Base-by-base conservation (phyloP, 2,113 vertebrate genomes). In the Anolis sagrei region DNA sequence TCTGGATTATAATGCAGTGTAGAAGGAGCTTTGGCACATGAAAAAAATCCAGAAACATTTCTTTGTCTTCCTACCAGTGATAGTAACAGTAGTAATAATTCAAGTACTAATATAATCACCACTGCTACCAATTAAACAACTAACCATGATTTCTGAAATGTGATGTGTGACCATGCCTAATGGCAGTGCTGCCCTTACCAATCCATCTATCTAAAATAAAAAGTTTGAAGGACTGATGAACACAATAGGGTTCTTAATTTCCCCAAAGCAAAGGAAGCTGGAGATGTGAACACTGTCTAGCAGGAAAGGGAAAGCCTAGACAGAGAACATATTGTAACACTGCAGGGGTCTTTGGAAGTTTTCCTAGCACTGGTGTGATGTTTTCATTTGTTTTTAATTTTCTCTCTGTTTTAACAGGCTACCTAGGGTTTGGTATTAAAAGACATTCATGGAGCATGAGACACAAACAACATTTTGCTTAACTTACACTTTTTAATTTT, bases 301-400 rank as follows among this genome's bases (percentile, higher is more conserved):
- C 21, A 86, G 19, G 16, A 82, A 86, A 83, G 14, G 78, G 16
- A 18, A 18, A 82, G 79, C 82, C 34, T 11, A 70, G 61, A n/a
- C 36, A 82, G 86, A 73, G 73, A 79, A 49, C 36, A 66, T 54
- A 70, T 48, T 1, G 0, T 0, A 34, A 75, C 32, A 25, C 54
- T 1, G 32, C 36, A 76, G 21, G 25, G 51, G 25, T 79, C n/a
- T 44, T 85, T 73, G 79, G n/a, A 68, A 29, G 68, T 62, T 27
- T 75, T 29, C 29, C 25, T 87, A 90, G 70, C 16, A 2, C 16
- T 54, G 3, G 1, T 2, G 0, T 5, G 19, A 1, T 81, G 86
- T 82, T 49, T 85, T 86, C 8, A 79, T 81, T 86, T 88, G 5
- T 6, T n/a, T 64, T 75, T 83, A 70, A 23, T 81, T 78, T 78